These are phyloP conservation scores for Poeciliopsis retropinna DNA, from an alignment of 2,113 vertebrate genomes.

Conservation along the genomic window DNA sequence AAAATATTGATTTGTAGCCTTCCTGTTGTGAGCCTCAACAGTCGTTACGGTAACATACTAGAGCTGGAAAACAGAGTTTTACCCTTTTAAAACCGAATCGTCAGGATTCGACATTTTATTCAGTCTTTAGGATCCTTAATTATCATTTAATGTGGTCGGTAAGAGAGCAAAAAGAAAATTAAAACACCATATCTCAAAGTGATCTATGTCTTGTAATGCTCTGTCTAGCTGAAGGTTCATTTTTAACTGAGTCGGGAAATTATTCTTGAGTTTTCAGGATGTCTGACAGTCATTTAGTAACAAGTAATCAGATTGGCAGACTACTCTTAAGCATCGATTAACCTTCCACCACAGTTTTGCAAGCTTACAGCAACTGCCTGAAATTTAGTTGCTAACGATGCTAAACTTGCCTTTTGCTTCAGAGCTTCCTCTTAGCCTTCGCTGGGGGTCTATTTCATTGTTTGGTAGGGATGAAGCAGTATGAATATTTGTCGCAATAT, in stretches of 20 bases:
- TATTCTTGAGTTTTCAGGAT: neutral
- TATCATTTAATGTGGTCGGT: neutral
- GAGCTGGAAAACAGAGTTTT: neutral
- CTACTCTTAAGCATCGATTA: too few relatives aligned
- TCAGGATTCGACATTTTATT: neutral
- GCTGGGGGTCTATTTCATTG: too few relatives aligned
- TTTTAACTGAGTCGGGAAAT: neutral
- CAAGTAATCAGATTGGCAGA: too few relatives aligned
- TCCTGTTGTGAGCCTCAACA: neutral
- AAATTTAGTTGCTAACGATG: too few relatives aligned
- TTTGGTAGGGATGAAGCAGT: too few relatives aligned
- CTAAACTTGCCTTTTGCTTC: too few relatives aligned
- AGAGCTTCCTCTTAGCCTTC: too few relatives aligned
- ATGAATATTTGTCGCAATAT: too few relatives aligned
- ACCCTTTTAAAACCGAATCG: neutral
- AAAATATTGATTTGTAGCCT: neutral
- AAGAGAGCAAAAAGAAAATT: neutral
- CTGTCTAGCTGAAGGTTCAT: neutral
- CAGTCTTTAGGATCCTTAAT: neutral
- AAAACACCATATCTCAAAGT: neutral
- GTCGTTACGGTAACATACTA: neutral
- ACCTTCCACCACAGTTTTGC: too few relatives aligned
- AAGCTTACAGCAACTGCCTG: too few relatives aligned
- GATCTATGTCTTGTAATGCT: neutral
- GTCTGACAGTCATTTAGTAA: neutral